phyloP scores from a whole-genome alignment of 2,888 invertebrate genomes.

The Phengaris arion region DNA sequence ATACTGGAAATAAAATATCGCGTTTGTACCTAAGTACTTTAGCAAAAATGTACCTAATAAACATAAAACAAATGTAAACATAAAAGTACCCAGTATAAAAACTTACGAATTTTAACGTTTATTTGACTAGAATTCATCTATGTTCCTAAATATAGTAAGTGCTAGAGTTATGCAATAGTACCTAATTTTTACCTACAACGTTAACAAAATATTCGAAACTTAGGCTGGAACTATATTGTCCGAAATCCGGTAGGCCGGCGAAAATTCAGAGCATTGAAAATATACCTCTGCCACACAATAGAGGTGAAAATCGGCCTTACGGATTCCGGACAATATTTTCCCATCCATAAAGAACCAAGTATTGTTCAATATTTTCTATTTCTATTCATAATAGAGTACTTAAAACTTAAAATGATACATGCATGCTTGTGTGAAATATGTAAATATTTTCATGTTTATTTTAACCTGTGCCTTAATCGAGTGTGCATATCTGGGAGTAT shows the following conservation, averaged over 20 bases:
- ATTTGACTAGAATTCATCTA: background rate
- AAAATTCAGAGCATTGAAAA: no score
- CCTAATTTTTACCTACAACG: background rate
- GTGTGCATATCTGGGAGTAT: conserved; percentile 25
- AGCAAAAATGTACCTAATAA: background rate
- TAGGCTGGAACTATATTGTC: no score
- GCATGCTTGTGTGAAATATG: background rate
- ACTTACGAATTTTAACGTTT: background rate
- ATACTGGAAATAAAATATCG: conserved; percentile 2
- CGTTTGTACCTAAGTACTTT: background rate
- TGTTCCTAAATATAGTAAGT: background rate
- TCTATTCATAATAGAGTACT: no score
- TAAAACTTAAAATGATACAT: no score
- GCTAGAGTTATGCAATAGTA: background rate
- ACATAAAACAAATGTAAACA: background rate
- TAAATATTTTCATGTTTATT: conserved; percentile 14
- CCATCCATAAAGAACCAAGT: no score
- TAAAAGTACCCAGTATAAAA: background rate
- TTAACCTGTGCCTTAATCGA: conserved; percentile 23
- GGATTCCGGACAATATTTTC: no score
- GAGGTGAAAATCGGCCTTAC: no score
- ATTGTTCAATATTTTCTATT: no score
- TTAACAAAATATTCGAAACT: no score
- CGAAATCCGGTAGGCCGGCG: no score
- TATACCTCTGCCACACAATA: no score